A percentile compares a stretch with the other conserved stretches of the same genome.
Evolutionary conservation across 2,888 invertebrate species (phyloP).

Genomic region (Melikaiella ostensackeni): DNA sequence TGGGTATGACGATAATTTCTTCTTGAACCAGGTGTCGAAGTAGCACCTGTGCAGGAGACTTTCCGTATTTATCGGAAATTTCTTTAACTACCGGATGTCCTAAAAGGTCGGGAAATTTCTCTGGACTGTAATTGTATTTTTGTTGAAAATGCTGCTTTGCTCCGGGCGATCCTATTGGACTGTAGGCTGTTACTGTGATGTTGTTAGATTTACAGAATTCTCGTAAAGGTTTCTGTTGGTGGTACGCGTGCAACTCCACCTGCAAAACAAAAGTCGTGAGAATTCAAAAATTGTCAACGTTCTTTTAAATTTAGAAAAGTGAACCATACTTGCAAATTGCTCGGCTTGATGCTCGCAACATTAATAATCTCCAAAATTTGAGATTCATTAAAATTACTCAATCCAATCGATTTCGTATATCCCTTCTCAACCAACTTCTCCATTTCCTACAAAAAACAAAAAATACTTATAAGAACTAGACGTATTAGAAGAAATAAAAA

Average conservation of each 20-base stretch:
- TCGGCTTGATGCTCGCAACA: slow-evolving; percentile 82
- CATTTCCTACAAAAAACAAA: slow-evolving; percentile 80
- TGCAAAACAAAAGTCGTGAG: slow-evolving; percentile 51
- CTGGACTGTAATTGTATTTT: slow-evolving; percentile 69
- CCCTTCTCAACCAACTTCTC: slow-evolving; percentile 84
- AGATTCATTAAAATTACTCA: slow-evolving; percentile 87
- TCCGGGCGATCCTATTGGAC: slow-evolving; percentile 85
- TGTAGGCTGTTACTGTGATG: slow-evolving; percentile 85
- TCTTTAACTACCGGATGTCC: slow-evolving; percentile 80
- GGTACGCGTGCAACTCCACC: slow-evolving; percentile 87
- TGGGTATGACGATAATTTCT: slow-evolving; percentile 86
- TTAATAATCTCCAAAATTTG: slow-evolving; percentile 84
- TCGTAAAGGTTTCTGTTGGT: slow-evolving; percentile 84
- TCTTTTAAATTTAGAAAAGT: neutral
- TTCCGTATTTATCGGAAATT: slow-evolving; percentile 81
- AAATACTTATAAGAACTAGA: slow-evolving; percentile 34
- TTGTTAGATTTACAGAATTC: slow-evolving; percentile 81
- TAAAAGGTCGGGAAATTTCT: slow-evolving; percentile 80
- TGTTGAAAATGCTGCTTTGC: slow-evolving; percentile 78
- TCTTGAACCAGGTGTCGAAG: slow-evolving; percentile 85
- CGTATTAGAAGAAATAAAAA: neutral
- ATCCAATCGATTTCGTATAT: slow-evolving; percentile 84
- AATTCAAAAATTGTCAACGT: no score
- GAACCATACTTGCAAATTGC: slow-evolving; percentile 80
- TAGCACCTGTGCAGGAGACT: slow-evolving; percentile 85